phyloP scores from a whole-genome alignment of 1,140 invertebrate species.

The Dinothrombium tinctorium region DNA sequence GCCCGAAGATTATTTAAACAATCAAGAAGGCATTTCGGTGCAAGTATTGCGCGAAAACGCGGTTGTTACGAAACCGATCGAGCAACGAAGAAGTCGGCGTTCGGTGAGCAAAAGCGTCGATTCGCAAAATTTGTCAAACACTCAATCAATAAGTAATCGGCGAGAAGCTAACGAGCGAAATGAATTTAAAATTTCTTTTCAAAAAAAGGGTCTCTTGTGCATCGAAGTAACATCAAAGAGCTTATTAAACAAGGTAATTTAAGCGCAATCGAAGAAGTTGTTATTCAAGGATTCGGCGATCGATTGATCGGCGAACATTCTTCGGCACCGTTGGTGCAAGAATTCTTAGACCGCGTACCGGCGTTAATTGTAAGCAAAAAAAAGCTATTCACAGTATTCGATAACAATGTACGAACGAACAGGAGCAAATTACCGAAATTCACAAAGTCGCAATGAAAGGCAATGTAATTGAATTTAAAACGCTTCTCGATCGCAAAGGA shows the following conservation, averaged over 20 bases:
- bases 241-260: constrained; percentile 20
- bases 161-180: not conserved
- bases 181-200: not conserved
- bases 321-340: constrained; percentile 33
- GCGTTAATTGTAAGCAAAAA: constrained; percentile 18
- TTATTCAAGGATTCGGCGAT: constrained; percentile 24
- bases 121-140: constrained; percentile 1
- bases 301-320: constrained; percentile 24
- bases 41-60: constrained; percentile 2
- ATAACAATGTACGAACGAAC: too few relatives aligned
- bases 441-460: constrained; percentile 58
- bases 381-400: too few relatives aligned
- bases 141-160: not conserved
- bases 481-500: constrained; percentile 62
- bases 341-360: constrained; percentile 38
- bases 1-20: constrained; percentile 6
- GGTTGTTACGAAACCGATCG: not conserved
- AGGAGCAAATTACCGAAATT: constrained; percentile 16
- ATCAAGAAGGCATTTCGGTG: constrained; percentile 3
- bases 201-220: constrained; percentile 1
- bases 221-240: constrained; percentile 14
- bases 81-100: constrained; percentile 1
- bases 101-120: not conserved
- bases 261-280: constrained; percentile 21
- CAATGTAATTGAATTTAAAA: constrained; percentile 53